Evolutionary conservation across 2,888 invertebrate species (phyloP).

Genomic region (Phlogophora meticulosa): DNA sequence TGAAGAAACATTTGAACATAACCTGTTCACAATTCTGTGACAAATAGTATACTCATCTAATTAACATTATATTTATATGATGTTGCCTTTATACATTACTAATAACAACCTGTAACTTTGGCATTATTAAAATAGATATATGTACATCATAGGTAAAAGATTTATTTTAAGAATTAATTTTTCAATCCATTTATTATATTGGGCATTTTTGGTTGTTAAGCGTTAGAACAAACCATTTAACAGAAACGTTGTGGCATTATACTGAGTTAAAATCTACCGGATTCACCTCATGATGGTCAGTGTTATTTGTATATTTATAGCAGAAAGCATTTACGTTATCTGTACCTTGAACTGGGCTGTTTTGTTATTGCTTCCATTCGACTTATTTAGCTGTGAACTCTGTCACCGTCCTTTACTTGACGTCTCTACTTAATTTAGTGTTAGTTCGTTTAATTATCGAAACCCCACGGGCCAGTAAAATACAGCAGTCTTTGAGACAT

Average conservation of each 20-base stretch:
- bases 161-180: constrained; percentile 75
- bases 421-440: constrained; percentile 90
- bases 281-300: constrained; percentile 88
- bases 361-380: constrained; percentile 82
- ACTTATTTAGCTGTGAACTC: constrained; percentile 75
- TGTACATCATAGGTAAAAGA: constrained; percentile 72
- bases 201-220: constrained; percentile 77
- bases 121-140: constrained; percentile 78
- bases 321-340: constrained; percentile 86
- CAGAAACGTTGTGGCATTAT: constrained; percentile 83
- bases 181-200: constrained; percentile 73
- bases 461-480: constrained; percentile 89
- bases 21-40: constrained; percentile 35
- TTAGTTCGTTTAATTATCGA: constrained; percentile 84
- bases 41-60: constrained; percentile 50
- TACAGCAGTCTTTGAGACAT: constrained; percentile 88
- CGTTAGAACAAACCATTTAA: constrained; percentile 72
- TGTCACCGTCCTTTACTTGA: constrained; percentile 88
- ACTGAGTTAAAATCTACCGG: constrained; percentile 73
- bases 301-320: constrained; percentile 79
- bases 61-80: constrained; percentile 65
- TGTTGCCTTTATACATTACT: constrained; percentile 71
- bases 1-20: constrained; percentile 49
- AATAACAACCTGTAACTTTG: constrained; percentile 72
- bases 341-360: constrained; percentile 77